Conservation (phyloP, 2,113 vertebrate genomes). For the Psophia crepitans region DNA sequence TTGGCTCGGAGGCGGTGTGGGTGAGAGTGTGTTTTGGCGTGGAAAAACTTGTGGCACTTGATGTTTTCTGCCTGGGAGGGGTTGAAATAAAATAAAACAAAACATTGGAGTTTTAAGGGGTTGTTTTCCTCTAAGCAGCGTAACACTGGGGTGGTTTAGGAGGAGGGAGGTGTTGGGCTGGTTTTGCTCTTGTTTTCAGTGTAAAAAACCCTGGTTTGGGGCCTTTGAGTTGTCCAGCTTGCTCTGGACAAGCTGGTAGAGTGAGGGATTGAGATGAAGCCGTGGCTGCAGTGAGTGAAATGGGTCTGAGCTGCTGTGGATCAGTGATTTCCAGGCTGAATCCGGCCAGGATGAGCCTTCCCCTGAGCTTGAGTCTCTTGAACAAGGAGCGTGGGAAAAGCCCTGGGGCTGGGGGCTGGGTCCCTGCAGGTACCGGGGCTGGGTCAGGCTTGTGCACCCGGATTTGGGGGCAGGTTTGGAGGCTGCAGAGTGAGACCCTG, state of each 20-base stretch:
- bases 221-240: not conserved
- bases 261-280: not conserved
- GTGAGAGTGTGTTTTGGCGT: not conserved
- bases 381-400: not conserved
- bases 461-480: not conserved
- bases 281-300: not conserved
- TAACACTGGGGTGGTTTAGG: not conserved
- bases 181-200: not conserved
- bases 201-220: not conserved
- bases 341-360: not conserved
- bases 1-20: not conserved
- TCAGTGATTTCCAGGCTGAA: not conserved
- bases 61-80: not conserved
- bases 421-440: not conserved
- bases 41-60: not conserved
- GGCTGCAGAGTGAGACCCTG: not conserved
- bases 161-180: not conserved
- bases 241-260: not conserved
- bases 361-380: not conserved
- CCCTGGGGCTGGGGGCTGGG: accelerated
- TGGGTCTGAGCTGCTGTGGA: not conserved
- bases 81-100: constrained; percentile 12
- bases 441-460: accelerated
- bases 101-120: not conserved
- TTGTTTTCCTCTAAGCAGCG: not conserved